phyloP scores from a whole-genome alignment of 1,140 invertebrate genomes.

The Dolichoris vasculosae region DNA sequence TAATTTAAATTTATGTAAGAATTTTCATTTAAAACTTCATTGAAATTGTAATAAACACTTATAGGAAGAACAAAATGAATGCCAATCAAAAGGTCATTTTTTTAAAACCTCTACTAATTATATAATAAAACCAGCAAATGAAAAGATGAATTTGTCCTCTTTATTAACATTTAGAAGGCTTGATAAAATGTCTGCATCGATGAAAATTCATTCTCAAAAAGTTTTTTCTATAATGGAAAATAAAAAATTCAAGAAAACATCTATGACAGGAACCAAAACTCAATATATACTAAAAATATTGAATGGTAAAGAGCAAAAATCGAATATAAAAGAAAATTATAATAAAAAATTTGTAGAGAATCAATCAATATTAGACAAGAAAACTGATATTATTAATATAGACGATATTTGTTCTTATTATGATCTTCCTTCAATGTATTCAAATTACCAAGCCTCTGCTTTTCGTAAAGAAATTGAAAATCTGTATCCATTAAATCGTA shows the following conservation, averaged over 20 bases:
- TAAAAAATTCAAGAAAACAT: background rate
- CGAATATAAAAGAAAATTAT: background rate
- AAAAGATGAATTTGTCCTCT: slow-evolving; percentile 16
- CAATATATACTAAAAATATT: background rate
- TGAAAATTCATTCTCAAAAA: slow-evolving; percentile 22
- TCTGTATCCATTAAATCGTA: background rate
- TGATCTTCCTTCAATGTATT: slow-evolving; percentile 37
- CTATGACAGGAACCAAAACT: too few species aligned
- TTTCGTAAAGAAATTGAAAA: background rate
- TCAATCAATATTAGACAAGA: background rate
- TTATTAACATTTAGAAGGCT: slow-evolving; percentile 8
- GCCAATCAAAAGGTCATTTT: background rate
- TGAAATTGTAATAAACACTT: background rate
- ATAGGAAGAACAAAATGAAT: background rate
- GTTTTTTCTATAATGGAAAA: slow-evolving; percentile 33
- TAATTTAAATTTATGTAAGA: too few species aligned
- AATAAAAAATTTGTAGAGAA: background rate
- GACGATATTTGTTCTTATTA: slow-evolving; percentile 25
- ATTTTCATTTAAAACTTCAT: background rate
- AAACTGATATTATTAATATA: slow-evolving; percentile 31
- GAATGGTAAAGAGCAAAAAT: background rate
- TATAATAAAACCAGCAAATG: background rate
- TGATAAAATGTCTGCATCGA: slow-evolving; percentile 30
- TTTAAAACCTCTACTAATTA: slow-evolving; percentile 1
- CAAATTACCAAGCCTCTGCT: background rate